Evolutionary conservation across 2,113 vertebrate genomes (phyloP).

Genomic region (Etheostoma spectabile): DNA sequence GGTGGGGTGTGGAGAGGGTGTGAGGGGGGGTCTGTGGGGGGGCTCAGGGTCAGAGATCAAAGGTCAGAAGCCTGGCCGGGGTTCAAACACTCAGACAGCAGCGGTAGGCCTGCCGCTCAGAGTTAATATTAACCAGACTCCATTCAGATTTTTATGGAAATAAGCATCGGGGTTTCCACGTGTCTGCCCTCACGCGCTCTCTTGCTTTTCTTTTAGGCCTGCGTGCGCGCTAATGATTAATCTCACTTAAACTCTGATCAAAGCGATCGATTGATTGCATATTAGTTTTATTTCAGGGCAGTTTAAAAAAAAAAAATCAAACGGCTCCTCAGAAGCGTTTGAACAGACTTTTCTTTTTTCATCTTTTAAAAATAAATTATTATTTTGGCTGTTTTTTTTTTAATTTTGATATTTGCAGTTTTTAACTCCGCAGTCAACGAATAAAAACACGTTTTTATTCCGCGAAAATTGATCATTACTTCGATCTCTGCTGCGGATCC

Average conservation of each 20-base stretch:
- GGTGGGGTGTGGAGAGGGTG: too few species aligned
- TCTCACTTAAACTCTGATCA: slow-evolving; percentile 1
- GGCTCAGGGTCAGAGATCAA: slow-evolving; percentile 56
- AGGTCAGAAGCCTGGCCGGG: slow-evolving; percentile 42
- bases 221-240: background rate
- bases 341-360: background rate
- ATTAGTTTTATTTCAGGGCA: background rate
- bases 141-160: background rate
- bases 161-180: background rate
- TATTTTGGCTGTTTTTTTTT: background rate
- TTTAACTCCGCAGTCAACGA: background rate
- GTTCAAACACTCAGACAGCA: slow-evolving; percentile 22
- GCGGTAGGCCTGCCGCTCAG: slow-evolving; percentile 23
- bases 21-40: too few species aligned
- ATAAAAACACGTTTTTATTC: background rate
- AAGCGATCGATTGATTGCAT: slow-evolving; percentile 1
- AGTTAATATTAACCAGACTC: slow-evolving; percentile 10
- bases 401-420: background rate
- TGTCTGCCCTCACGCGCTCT: too few species aligned
- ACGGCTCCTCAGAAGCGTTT: background rate
- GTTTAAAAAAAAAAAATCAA: background rate
- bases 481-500: background rate
- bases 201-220: too few species aligned
- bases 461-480: background rate
- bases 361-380: background rate